Evolutionary conservation across 2,797 vertebrate species (phyloP), one percentile per base, ranked within the genome.

Genomic region (Sciurus vulgaris): DNA sequence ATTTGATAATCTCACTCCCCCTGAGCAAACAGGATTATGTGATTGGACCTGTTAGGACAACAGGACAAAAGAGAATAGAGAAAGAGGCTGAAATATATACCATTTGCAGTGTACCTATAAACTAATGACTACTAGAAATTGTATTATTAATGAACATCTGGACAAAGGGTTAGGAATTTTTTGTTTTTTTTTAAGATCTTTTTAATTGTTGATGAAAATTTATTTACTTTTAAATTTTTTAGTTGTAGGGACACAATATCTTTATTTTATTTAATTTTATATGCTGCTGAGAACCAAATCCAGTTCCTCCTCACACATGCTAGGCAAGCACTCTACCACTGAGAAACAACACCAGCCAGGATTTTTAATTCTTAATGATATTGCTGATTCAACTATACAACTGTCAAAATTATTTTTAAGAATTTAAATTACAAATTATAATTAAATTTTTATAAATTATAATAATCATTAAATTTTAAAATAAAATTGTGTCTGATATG

Each of bases 371-470:
- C 78, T 38, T 44, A 56, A 49, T 70, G 49, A 74, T 35, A 79
- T 38, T 89, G 51, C 49, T 79, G 38, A 59, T 28, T 51, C 14
- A 44, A 70, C 8, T 85, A 74, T 5, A 90, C 30, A 59, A 35
- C 11, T 74, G 47, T 74, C 44, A 61, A 81, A n/a, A 72, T 74
- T 11, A 38, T 47, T 72, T 76, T 73, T 70, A 89, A 38, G 73
- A 84, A 88, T 38, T 67, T 74, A 41, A 59, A 14, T 41, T 69
- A 69, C 24, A 96, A 94, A 83, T 47, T 47, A 47, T 47, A 47
- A 47, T 47, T 7, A 47, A 47, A 47, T 47, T 47, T 47, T 7
- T 47, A 47, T 47, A 47, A 47, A 47, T 47, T 47, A 47, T 47
- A 47, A 47, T 47, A 47, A 7, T 1, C 7, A 47, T 47, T 47